Percentiles rank a stretch among this genome's conserved stretches.
Evolutionary conservation across 2,797 vertebrate species (phyloP).

Genomic region (Acanthopagrus latus): DNA sequence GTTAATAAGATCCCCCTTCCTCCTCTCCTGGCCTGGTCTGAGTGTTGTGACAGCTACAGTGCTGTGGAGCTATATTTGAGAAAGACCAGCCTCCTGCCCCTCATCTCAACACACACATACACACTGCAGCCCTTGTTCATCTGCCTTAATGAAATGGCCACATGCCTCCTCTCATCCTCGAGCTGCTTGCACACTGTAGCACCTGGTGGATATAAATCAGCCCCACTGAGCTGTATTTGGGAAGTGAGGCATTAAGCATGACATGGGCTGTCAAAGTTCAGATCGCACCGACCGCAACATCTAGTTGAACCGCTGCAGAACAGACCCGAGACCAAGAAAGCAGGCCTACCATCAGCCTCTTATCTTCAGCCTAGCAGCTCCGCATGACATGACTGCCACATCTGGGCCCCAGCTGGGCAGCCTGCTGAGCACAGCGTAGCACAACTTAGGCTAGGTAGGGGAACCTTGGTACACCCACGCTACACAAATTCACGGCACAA

Average conservation of each 20-base stretch:
- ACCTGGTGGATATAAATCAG: slow-evolving; percentile 92
- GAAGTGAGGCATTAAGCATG: slow-evolving; percentile 90
- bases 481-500: slow-evolving; percentile 37
- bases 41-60: slow-evolving; percentile 75
- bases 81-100: slow-evolving; percentile 76
- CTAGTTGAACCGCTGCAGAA: slow-evolving; percentile 81
- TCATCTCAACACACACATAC: slow-evolving; percentile 60
- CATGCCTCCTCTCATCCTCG: slow-evolving; percentile 78
- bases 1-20: slow-evolving; percentile 61
- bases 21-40: slow-evolving; percentile 53
- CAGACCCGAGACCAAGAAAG: slow-evolving; percentile 72
- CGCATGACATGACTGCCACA: slow-evolving; percentile 81
- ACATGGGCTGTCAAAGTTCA: slow-evolving; percentile 88
- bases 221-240: slow-evolving; percentile 85
- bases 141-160: slow-evolving; percentile 83
- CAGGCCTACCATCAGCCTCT: slow-evolving; percentile 68
- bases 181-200: slow-evolving; percentile 78
- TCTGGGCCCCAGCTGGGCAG: slow-evolving; percentile 80
- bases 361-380: slow-evolving; percentile 80
- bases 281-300: slow-evolving; percentile 85
- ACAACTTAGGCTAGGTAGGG: slow-evolving; percentile 45
- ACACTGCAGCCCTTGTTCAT: slow-evolving; percentile 81
- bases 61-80: slow-evolving; percentile 74
- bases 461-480: slow-evolving; percentile 50
- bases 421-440: slow-evolving; percentile 68